A percentile compares a stretch with the other conserved stretches of the same genome.
phyloP scores from a whole-genome alignment of 2,113 vertebrate species.

The Formicarius rufipectus region DNA sequence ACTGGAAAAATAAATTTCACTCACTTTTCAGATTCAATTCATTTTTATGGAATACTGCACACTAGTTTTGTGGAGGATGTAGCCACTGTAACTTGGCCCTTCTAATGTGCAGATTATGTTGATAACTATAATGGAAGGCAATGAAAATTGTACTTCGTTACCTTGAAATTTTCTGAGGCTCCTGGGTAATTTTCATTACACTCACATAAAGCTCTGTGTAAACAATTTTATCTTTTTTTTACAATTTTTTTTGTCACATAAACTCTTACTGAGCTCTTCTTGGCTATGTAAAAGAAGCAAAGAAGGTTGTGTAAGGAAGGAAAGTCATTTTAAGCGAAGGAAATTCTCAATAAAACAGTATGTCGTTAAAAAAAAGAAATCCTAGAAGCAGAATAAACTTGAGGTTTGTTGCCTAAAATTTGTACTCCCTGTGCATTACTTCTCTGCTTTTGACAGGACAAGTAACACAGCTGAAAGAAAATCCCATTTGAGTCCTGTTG shows the following conservation, averaged over 20 bases:
- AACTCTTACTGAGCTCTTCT: background rate
- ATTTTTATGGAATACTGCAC: background rate
- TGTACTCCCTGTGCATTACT: background rate
- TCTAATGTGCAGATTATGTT: background rate
- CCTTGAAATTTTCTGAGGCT: conserved; percentile 18
- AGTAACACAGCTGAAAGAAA: background rate
- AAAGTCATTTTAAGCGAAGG: background rate
- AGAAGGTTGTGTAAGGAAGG: background rate
- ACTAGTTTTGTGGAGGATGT: background rate
- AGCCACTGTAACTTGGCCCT: background rate
- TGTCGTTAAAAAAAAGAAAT: background rate
- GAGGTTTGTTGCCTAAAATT: background rate
- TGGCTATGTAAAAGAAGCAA: background rate
- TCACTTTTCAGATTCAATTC: background rate
- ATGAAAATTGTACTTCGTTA: conserved; percentile 31
- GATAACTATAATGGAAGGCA: background rate
- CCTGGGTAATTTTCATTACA: conserved; percentile 16
- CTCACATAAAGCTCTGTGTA: background rate
- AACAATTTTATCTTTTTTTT: conserved; percentile 18
- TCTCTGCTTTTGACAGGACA: background rate
- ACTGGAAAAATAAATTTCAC: background rate
- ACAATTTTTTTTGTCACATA: background rate
- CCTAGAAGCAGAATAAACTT: background rate
- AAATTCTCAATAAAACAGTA: background rate
- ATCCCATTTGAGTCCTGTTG: background rate